Conservation (phyloP, 2,888 invertebrate genomes). For the Hypena proboscidalis region DNA sequence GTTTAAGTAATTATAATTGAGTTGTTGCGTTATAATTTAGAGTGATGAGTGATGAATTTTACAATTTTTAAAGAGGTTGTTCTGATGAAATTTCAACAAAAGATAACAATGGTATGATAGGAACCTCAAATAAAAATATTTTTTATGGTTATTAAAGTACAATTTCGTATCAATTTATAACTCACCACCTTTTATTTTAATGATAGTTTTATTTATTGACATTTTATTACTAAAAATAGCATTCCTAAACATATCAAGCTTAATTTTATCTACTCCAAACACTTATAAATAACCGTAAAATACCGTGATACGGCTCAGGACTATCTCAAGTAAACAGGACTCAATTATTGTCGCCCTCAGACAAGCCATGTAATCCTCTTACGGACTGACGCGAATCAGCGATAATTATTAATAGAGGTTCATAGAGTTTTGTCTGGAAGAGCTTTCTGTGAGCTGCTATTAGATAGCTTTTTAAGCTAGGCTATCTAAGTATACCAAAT, state of each 20-base stretch:
- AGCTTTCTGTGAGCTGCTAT: slow-evolving; percentile 15
- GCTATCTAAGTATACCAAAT: neutral
- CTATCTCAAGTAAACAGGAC: slow-evolving; percentile 43
- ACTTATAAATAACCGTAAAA: slow-evolving; percentile 34
- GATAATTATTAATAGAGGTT: slow-evolving; percentile 51
- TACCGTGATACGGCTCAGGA: slow-evolving; percentile 32
- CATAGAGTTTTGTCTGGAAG: slow-evolving; percentile 34
- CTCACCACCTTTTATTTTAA: too few species aligned
- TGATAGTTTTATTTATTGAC: too few species aligned
- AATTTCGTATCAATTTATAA: too few species aligned
- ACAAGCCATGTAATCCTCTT: slow-evolving; percentile 54
- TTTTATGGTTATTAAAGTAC: too few species aligned
- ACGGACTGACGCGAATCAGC: slow-evolving; percentile 46
- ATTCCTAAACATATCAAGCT: slow-evolving; percentile 4
- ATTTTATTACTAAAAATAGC: neutral
- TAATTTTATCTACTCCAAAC: slow-evolving; percentile 18
- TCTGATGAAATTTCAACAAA: too few species aligned
- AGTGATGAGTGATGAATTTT: too few species aligned
- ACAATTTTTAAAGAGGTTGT: too few species aligned
- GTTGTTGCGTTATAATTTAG: too few species aligned
- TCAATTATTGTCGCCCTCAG: slow-evolving; percentile 48
- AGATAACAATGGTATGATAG: too few species aligned
- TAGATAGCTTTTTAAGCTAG: slow-evolving; percentile 1
- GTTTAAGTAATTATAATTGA: too few species aligned
- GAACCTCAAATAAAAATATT: too few species aligned